Base-by-base conservation (phyloP, 2,113 vertebrate genomes). In the Apteryx owenii region DNA sequence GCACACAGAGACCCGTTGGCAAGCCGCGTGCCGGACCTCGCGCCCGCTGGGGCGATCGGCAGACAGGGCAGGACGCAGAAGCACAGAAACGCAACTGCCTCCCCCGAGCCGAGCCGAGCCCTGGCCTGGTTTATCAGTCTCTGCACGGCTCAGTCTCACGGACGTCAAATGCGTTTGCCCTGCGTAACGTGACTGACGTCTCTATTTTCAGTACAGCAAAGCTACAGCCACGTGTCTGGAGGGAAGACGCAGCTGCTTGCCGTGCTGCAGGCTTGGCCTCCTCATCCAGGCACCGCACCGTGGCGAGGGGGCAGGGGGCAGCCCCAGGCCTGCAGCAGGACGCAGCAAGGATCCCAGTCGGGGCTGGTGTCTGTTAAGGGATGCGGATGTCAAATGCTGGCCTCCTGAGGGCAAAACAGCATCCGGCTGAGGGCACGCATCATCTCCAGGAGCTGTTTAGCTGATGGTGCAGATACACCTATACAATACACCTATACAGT, bases 131-230 rank as follows among this genome's bases (percentile, higher is more conserved):
- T 95, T 80, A 53, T 89, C 1, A 0, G 15, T 65, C 70, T 53
- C 73, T 29, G 58, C 87, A 48, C 28, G 58, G 85, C 38, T 36
- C 48, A 53, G 44, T 64, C 81, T 93, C 85, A 23, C 38, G 44
- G 94, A 89, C 36, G 33, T 93, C 89, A 96, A 25, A 40, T 0
- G 78, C 28, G 20, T 38, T 69, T 85, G 95, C 89, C 96, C 96
- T 80, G 91, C 79, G 83, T 88, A 88, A 51, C 2, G 0, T 85
- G 89, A 96, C 44, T 87, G 94, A 83, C 60, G 54, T 66, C 85
- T 89, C 96, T 93, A 95, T 95, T 97, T 95, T 91, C 81, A 92
- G 89, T 13, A 44, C 53, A 86, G 90, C 46, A 85, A 73, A 85
- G 64, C 84, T 77, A 61, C 75, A 82, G 93, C 29, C 50, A 20